These are phyloP conservation scores for Zeus faber DNA, from an alignment of 2,113 vertebrate genomes.

Conservation along the genomic window DNA sequence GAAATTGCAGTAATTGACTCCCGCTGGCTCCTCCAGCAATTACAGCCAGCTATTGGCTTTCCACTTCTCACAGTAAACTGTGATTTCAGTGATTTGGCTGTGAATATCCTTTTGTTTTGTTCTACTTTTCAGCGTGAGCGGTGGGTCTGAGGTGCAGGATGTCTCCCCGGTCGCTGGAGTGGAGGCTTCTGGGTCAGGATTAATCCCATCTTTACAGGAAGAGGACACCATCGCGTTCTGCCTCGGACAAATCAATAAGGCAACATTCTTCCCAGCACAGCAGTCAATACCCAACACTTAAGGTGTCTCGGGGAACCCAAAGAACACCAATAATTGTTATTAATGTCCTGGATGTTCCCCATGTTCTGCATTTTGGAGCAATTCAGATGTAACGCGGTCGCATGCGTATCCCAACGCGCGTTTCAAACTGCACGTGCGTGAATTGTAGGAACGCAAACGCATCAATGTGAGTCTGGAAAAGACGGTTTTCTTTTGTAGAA, in stretches of 20 bases:
- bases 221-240: slow-evolving; percentile 59
- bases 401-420: background rate
- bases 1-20: slow-evolving; percentile 3
- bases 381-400: slow-evolving; percentile 5
- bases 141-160: background rate
- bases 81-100: background rate
- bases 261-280: slow-evolving; percentile 63
- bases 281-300: slow-evolving; percentile 75
- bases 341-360: slow-evolving; percentile 60
- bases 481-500: background rate
- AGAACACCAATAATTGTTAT: slow-evolving; percentile 74
- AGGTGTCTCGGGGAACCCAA: slow-evolving; percentile 69
- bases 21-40: slow-evolving; percentile 3
- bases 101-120: slow-evolving; percentile 5
- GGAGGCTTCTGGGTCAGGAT: slow-evolving; percentile 34
- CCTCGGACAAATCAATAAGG: slow-evolving; percentile 67
- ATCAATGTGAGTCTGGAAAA: background rate
- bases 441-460: background rate
- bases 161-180: slow-evolving; percentile 20
- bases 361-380: slow-evolving; percentile 45
- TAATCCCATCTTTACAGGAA: slow-evolving; percentile 56
- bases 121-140: slow-evolving; percentile 6
- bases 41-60: background rate
- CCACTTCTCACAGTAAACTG: background rate
- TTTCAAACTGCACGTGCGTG: background rate